phyloP scores from a whole-genome alignment of 1,140 invertebrate species.

The Belonocnema kinseyi region DNA sequence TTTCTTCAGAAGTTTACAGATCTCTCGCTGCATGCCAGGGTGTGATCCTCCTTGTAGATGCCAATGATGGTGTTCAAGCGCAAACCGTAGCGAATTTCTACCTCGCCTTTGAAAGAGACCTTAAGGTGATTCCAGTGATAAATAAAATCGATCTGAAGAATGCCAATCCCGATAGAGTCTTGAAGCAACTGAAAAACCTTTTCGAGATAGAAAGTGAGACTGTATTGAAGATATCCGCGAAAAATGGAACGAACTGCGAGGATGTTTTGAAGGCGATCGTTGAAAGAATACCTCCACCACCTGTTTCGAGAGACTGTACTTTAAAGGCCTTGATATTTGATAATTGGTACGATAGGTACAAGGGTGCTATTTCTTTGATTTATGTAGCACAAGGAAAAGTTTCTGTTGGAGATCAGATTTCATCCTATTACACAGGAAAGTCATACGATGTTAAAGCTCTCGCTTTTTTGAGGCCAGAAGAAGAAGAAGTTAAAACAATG shows the following conservation, averaged over 20 bases:
- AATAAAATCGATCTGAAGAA: conserved; percentile 98
- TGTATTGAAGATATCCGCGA: conserved; percentile 90
- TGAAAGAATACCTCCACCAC: conserved; percentile 86
- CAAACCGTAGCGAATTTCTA: conserved; percentile 99
- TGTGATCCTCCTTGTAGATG: conserved; percentile 95
- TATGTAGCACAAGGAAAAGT: conserved; percentile 86
- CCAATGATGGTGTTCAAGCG: conserved; percentile 97
- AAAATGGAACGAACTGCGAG: conserved; percentile 88
- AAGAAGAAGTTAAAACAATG: conserved; percentile 82
- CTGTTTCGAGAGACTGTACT: conserved; percentile 77
- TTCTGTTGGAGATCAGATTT: conserved; percentile 81
- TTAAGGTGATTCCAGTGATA: conserved; percentile 93
- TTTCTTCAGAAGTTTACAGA: conserved; percentile 95
- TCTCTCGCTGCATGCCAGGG: conserved; percentile 96
- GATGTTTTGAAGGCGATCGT: conserved; percentile 87
- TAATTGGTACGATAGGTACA: conserved; percentile 93
- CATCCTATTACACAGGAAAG: conserved; percentile 81
- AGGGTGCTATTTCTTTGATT: conserved; percentile 89
- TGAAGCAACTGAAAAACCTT: conserved; percentile 86
- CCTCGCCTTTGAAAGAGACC: conserved; percentile 88
- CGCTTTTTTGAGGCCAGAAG: conserved; percentile 87
- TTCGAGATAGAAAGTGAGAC: conserved; percentile 88
- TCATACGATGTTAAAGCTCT: conserved; percentile 88
- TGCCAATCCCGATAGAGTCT: conserved; percentile 89
- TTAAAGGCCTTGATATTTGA: conserved; percentile 94